Conservation (phyloP, 2,113 vertebrate genomes). For the Ascaphus truei region DNA sequence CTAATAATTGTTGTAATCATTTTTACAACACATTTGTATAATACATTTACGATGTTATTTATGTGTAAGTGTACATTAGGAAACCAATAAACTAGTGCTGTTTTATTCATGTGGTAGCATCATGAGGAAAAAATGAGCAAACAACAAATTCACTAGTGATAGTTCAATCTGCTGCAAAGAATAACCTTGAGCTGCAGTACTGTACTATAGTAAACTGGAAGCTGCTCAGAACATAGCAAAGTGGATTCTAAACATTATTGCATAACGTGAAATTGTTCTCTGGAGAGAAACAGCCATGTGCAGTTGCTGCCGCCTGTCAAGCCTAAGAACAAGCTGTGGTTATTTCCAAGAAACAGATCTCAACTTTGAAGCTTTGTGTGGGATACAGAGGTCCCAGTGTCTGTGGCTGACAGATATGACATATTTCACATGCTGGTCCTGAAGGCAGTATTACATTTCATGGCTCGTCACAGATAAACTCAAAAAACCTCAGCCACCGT, state of each 20-base stretch:
- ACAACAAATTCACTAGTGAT: too few species aligned
- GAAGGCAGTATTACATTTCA: constrained; percentile 22
- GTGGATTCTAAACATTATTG: background rate
- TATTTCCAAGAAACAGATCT: constrained; percentile 23
- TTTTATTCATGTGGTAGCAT: too few species aligned
- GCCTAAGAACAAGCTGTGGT: constrained; percentile 20
- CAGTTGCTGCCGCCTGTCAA: constrained; percentile 25
- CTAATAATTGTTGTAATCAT: too few species aligned
- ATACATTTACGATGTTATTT: too few species aligned
- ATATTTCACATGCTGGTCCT: constrained; percentile 21
- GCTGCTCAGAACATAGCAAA: background rate
- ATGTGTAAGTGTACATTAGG: too few species aligned
- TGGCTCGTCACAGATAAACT: constrained; percentile 1
- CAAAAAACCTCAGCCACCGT: constrained; percentile 9
- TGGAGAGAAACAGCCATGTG: background rate
- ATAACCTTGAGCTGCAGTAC: background rate
- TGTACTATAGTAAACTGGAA: too few species aligned
- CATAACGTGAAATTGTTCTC: background rate
- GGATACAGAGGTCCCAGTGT: constrained; percentile 32
- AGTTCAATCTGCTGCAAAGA: too few species aligned
- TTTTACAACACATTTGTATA: too few species aligned
- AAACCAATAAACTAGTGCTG: too few species aligned
- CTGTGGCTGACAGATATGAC: constrained; percentile 18
- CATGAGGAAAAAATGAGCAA: too few species aligned
- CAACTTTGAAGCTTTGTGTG: constrained; percentile 36